Base-by-base conservation (phyloP, 2,113 vertebrate genomes). In the Tychaedon coryphoeus region DNA sequence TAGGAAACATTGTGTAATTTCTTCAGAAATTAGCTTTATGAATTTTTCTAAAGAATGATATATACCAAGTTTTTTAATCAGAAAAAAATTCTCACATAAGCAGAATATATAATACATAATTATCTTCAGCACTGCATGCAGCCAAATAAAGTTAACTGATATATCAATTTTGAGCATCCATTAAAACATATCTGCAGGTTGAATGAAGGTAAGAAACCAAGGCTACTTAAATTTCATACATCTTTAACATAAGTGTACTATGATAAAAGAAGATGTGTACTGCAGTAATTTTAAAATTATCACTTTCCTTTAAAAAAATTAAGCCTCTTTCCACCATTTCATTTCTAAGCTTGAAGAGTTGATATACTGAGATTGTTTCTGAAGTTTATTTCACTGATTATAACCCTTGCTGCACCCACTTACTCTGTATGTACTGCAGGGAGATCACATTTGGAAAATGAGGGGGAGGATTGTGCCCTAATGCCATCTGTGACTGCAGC, bases 401-500 rank as follows among this genome's bases (percentile, higher is more conserved):
- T 38, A n/a, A 40, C 15, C 19, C 9, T 19, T 58, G 16, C 38
- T 88, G 31, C 10, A 14, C n/a, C 38, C 34, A 33, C 24, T 64
- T 19, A 40, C 26, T 66, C 56, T n/a, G 1, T 5, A 16, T 10
- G 53, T 5, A 25, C 26, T 12, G 3, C 0, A 66, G 7, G n/a
- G n/a, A 70, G 26, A 36, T n/a, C 19, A 19, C 8, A 26, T 7
- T 15, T 36, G 9, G 31, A 75, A 74, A 57, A 20, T 0, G 8
- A 38, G 51, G 10, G 13, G 50, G 8, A 25, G 8, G 28, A 56
- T 22, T 76, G 20, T 70, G 12, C n/a, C 57, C 45, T 45, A 23
- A 28, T 22, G 7, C 22, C 16, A 8, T 2, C 15, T 57, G 34
- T 50, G 42, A 19, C 31, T 40, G 36, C 57, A 72, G 40, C 24